Base-by-base conservation (phyloP, 1,140 invertebrate species). In the Lanistes nyassanus region DNA sequence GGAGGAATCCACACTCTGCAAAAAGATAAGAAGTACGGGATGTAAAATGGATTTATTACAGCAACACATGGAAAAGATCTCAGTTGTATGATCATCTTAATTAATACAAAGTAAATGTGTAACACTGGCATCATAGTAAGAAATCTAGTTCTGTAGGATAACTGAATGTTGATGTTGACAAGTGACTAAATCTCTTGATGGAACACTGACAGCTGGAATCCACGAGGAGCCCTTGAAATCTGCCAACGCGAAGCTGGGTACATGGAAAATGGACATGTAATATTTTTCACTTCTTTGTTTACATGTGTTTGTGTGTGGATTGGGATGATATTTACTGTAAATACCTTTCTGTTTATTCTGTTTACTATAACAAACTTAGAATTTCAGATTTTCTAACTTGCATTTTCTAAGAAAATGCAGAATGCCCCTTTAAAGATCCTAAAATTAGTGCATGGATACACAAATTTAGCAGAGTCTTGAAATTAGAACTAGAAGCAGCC, bases 151-250 rank as follows among this genome's bases (percentile, higher is more conserved):
- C n/a, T 39, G 34, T 36, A 39, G 36, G 1, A n/a, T 67, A n/a
- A 37, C 9, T 31, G 9, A 36, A n/a, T 34, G 26, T 5, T 6
- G 2, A 34, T 34, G 7, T 34, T 11, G 23, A 16, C 26, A 36
- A 21, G 34, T 31, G 7, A 39, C 5, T 47, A 16, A 21, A 26
- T 9, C 21, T 36, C 65, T 16, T 65, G 11, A 39, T 47, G 29
- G n/a, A n/a, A n/a, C n/a, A n/a, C n/a, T 75, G 55, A 5, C 64
- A 75, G 74, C 74, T 75, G 74, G 74, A 58, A 75, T 29, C 74
- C 74, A 19, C 42, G 53, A 9, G 74, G 74, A 21, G 51, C 65
- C 0, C 51, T 75, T 55, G 21, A 67, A 11, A 58, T 42, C n/a
- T 65, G 47, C 13, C 36, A 39, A 47, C 39, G 65, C 29, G 37